Conservation (phyloP, 1,140 invertebrate species). For the Drosophila insularis region DNA sequence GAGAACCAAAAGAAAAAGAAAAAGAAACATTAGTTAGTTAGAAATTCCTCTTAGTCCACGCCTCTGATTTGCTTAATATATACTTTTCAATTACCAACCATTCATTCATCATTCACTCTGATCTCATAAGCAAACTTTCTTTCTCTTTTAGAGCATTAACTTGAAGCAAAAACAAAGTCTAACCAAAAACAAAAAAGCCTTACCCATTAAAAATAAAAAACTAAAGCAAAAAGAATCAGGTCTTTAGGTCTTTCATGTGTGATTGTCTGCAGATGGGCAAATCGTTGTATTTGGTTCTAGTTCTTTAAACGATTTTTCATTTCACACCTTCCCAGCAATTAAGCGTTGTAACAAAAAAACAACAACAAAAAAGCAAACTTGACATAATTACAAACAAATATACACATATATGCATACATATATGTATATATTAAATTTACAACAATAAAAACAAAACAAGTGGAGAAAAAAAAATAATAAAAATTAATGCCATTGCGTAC, state of each 20-base stretch:
- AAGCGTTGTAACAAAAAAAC: slow-evolving; percentile 15
- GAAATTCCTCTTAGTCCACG: neutral
- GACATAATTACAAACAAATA: slow-evolving; percentile 72
- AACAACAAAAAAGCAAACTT: slow-evolving; percentile 67
- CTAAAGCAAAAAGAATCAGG: slow-evolving; percentile 35
- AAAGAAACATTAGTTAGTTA: no score
- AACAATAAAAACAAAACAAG: slow-evolving; percentile 36
- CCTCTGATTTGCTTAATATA: neutral
- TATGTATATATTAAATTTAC: slow-evolving; percentile 35
- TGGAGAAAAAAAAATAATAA: slow-evolving; percentile 10
- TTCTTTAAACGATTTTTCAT: slow-evolving; percentile 19
- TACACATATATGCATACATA: slow-evolving; percentile 40
- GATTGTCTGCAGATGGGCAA: slow-evolving; percentile 16
- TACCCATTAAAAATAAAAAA: slow-evolving; percentile 36
- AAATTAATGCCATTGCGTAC: slow-evolving; percentile 70
- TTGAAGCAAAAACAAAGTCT: slow-evolving; percentile 30
- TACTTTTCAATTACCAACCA: slow-evolving; percentile 2
- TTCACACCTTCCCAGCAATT: slow-evolving; percentile 14
- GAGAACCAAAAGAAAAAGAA: no score
- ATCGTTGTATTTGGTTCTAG: slow-evolving; percentile 19
- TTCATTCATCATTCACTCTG: slow-evolving; percentile 4
- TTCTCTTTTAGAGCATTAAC: slow-evolving; percentile 27
- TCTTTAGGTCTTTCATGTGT: slow-evolving; percentile 41
- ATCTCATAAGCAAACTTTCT: slow-evolving; percentile 44
- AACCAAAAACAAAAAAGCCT: slow-evolving; percentile 29